Conservation (phyloP, 2,113 vertebrate genomes). For the Telmatochromis brachygnathus region DNA sequence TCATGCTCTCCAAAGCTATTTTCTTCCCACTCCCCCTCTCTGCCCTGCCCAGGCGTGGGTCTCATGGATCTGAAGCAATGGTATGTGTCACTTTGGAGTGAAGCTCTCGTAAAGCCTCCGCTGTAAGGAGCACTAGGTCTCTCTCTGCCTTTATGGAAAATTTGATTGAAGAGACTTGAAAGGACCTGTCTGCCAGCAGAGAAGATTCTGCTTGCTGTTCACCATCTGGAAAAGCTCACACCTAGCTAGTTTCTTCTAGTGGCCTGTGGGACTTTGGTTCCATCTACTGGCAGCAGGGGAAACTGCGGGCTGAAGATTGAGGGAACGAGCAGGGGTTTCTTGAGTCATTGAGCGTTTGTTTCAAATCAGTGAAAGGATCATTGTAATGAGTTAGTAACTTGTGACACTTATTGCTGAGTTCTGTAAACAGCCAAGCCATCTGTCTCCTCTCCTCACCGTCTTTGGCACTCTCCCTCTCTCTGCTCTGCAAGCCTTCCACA, state of each 20-base stretch:
- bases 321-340: not conserved
- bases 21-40: not conserved
- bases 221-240: constrained; percentile 28
- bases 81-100: constrained; percentile 37
- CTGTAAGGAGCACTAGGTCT: constrained; percentile 25
- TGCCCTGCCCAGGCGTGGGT: not conserved
- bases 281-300: constrained; percentile 53
- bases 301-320: not conserved
- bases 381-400: not conserved
- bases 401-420: not conserved
- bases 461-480: not conserved
- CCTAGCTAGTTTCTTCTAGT: not conserved
- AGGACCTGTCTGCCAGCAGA: constrained; percentile 40
- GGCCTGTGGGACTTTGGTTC: constrained; percentile 55
- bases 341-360: not conserved
- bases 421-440: constrained; percentile 10
- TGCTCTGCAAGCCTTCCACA: not conserved
- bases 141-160: constrained; percentile 45
- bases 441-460: not conserved
- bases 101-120: not conserved
- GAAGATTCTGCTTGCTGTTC: constrained; percentile 19
- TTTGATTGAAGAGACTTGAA: constrained; percentile 62
- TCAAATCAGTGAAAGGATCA: not conserved
- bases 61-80: constrained; percentile 19
- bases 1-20: not conserved